Conservation (phyloP, 2,797 vertebrate species). For the Siniperca scherzeri region DNA sequence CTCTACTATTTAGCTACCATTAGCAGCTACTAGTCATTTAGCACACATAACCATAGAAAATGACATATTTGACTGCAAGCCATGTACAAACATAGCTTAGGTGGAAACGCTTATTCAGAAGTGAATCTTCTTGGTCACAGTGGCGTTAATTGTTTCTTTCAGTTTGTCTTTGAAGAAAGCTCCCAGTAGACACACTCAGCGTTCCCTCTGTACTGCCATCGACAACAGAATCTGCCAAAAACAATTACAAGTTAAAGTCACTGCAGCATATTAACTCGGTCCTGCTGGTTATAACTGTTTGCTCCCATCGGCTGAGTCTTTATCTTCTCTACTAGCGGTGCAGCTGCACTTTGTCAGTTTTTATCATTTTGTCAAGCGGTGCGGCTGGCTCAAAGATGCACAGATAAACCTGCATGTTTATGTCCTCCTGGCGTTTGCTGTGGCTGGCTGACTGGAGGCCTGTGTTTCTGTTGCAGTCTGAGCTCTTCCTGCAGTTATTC, state of each 20-base stretch:
- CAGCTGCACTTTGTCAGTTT: conserved; percentile 59
- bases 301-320: conserved; percentile 16
- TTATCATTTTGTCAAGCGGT: conserved; percentile 52
- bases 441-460: conserved; percentile 22
- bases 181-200: background rate
- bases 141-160: conserved; percentile 12
- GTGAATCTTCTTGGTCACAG: conserved; percentile 3
- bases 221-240: conserved; percentile 44
- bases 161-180: conserved; percentile 26
- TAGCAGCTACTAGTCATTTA: conserved; percentile 9
- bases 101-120: background rate
- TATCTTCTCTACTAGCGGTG: conserved; percentile 28
- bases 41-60: background rate
- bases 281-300: conserved; percentile 27
- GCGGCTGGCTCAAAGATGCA: conserved; percentile 39
- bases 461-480: conserved; percentile 21
- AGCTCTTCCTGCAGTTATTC: conserved; percentile 14
- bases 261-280: conserved; percentile 24
- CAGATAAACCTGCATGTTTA: conserved; percentile 50
- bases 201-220: conserved; percentile 19
- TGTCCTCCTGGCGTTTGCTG: conserved; percentile 29
- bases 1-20: background rate
- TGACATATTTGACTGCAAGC: background rate
- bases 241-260: conserved; percentile 43
- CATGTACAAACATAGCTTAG: background rate